Base-by-base conservation (phyloP, 1,140 invertebrate species). In the Saxidomus purpurata region DNA sequence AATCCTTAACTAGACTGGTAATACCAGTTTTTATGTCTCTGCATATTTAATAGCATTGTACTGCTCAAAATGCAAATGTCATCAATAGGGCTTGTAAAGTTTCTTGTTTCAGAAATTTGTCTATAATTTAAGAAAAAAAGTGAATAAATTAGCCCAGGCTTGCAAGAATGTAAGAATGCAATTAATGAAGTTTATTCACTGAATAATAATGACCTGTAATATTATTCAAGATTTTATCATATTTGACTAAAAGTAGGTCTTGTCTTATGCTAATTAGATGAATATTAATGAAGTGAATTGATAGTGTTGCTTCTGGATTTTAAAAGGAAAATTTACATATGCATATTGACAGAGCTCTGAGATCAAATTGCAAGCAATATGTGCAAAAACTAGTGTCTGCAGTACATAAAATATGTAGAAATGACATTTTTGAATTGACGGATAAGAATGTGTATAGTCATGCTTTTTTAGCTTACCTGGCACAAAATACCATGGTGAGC, bases 241-340 rank as follows among this genome's bases (percentile, higher is more conserved):
- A 71, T 38, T 71, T 40, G 8, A 22, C 13, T 11, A 15, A 6
- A 79, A 77, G 40, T 52, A 47, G 43, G 43, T n/a, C 40, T 9
- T 49, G 43, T 52, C 38, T 15, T 79, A 79, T 79, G 76, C 40
- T 79, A 79, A 79, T 79, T 3, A 79, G 49, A 55, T 55, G 76
- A 55, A 79, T 79, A 55, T 79, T 55, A 79, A 79, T 79, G 76
- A 79, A 13, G 9, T 17, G 49, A n/a, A 79, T 79, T 79, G 36
- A 79, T 79, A 19, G 13, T 55, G 47, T 52, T 71, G 38, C 2
- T 40, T 71, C 43, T 43, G 43, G 43, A 8, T 43, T 15, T n/a
- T 31, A n/a, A 19, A 61, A 9, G 6, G 25, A 4, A 36, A 28
- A 36, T 31, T 67, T 11, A 31, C 61, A 67, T 67, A 31, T 67